These are phyloP conservation scores for Ispidina picta DNA, from an alignment of 2,797 vertebrate genomes.

Conservation along the genomic window DNA sequence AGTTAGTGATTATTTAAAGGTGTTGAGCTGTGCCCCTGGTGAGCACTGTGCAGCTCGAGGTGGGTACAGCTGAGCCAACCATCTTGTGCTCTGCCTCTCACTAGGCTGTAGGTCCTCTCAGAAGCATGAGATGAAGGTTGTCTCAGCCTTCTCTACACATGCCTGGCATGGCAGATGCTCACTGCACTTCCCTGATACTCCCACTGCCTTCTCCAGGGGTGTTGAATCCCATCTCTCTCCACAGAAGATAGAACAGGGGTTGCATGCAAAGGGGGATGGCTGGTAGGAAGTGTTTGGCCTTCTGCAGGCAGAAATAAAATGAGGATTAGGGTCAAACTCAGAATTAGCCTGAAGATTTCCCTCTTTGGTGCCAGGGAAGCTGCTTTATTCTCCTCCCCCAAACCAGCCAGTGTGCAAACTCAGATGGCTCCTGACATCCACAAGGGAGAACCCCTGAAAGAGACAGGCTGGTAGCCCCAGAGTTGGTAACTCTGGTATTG, in stretches of 20 bases:
- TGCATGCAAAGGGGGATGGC: neutral
- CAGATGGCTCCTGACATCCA: neutral
- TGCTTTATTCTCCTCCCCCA: neutral
- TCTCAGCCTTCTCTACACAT: neutral
- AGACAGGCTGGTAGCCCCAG: neutral
- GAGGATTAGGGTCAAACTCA: neutral
- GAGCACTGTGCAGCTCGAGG: neutral
- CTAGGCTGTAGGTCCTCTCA: neutral
- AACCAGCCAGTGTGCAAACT: neutral
- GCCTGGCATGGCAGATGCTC: neutral
- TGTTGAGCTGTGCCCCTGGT: neutral
- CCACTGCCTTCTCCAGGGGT: neutral
- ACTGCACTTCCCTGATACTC: neutral
- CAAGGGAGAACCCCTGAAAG: neutral
- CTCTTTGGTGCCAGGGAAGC: neutral
- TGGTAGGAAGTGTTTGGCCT: neutral
- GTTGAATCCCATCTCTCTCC: neutral
- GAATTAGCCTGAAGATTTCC: neutral
- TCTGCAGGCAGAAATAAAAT: neutral
- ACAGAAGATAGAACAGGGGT: too few relatives aligned
- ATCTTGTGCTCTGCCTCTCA: neutral
- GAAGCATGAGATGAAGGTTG: neutral
- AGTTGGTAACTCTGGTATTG: neutral
- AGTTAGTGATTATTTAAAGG: neutral
- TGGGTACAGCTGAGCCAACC: neutral